phyloP scores from a whole-genome alignment of 1,140 invertebrate species.

The Drosophila grimshawi region DNA sequence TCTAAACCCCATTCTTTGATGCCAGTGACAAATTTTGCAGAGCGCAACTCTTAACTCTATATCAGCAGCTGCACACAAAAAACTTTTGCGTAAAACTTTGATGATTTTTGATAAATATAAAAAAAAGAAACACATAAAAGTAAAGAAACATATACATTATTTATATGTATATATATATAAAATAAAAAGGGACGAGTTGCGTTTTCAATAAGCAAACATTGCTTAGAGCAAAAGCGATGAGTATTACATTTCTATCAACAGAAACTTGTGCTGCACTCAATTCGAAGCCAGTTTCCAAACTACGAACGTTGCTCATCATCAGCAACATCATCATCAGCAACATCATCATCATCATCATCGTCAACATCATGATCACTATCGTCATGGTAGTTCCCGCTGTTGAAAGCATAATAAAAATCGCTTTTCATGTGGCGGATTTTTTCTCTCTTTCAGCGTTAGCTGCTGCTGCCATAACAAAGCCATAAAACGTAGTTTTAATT shows the following conservation, averaged over 20 bases:
- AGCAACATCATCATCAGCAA: conserved; percentile 48
- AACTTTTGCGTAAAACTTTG: conserved; percentile 74
- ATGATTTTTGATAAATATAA: conserved; percentile 71
- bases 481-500: conserved; percentile 84
- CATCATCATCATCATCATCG: conserved; percentile 35
- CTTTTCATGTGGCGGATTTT: conserved; percentile 63
- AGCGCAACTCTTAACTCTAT: conserved; percentile 30
- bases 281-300: conserved; percentile 69
- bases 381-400: conserved; percentile 28
- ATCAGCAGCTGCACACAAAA: conserved; percentile 52
- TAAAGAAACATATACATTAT: background rate
- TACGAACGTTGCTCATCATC: conserved; percentile 20
- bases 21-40: conserved; percentile 75
- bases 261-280: conserved; percentile 62
- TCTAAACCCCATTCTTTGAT: conserved; percentile 14
- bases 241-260: conserved; percentile 79
- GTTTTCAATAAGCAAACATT: conserved; percentile 73
- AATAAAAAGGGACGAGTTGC: conserved; percentile 18
- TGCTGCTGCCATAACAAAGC: conserved; percentile 80
- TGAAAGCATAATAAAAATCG: conserved; percentile 78
- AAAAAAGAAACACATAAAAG: conserved; percentile 12
- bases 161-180: background rate
- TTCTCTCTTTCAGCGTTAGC: conserved; percentile 3
- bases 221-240: conserved; percentile 56
- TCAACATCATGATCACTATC: conserved; percentile 50